Evolutionary conservation across 2,888 invertebrate species (phyloP), one percentile per base, ranked within the genome.

Genomic region (Apantesis nais): DNA sequence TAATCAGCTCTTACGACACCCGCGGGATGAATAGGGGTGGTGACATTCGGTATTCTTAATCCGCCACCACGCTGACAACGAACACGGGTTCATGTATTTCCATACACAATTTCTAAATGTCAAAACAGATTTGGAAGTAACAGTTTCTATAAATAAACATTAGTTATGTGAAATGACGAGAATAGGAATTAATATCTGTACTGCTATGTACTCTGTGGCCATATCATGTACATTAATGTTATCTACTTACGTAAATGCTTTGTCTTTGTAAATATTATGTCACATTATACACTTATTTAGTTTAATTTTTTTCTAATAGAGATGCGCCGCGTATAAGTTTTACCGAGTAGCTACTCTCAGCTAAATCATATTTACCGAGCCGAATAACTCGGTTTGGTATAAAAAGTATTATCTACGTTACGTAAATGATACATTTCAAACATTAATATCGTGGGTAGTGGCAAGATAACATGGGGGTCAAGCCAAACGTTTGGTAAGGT

Each of bases 201-300:
- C 22, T 22, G 22, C 9, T 22, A 25, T 55, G 52, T 55, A 55
- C 12, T 55, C 52, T 25, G n/a, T 25, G 12, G 52, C 25, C 52
- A 55, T 25, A n/a, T 55, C 25, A 25, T 2, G 25, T 25, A 55
- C 25, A 25, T 12, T 55, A 11, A 12, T 12, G 12, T 55, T 55
- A 52, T 52, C 52, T 52, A 11, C 3, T 12, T 25, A 55, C 12
- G 52, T 55, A 55, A 55, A n/a, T 55, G 52, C 52, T 48, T 48
- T 52, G n/a, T n/a, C n/a, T 52, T 52, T 52, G 52, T 52, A 52
- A n/a, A 52, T 52, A 25, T 58, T 58, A 58, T 58, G 29, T 58
- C 25, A 58, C 58, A 58, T 25, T 25, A 29, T 58, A 29, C 25
- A 25, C 2, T 55, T 25, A 14, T 55, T 1, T 4, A 16, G 14